These are phyloP conservation scores for Ceratitis capitata DNA, from an alignment of 1,140 invertebrate genomes.

Conservation along the genomic window DNA sequence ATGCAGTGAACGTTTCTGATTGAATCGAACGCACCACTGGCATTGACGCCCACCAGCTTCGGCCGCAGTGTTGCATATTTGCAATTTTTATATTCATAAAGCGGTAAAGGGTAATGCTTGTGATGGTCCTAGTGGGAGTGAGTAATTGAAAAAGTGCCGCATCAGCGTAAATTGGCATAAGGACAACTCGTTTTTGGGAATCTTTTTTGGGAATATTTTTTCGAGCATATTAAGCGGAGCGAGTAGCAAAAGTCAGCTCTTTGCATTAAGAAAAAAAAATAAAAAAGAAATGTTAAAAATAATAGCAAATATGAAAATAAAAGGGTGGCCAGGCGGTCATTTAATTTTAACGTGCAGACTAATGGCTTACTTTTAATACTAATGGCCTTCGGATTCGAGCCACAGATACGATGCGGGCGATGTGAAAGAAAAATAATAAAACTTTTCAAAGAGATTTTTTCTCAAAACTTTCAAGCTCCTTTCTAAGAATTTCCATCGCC, in stretches of 20 bases:
- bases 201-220: neutral
- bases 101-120: neutral
- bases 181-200: too few relatives aligned
- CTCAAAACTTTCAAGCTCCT: too few relatives aligned
- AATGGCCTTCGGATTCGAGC: too few relatives aligned
- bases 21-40: conserved; percentile 3
- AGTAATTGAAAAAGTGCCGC: conserved; percentile 28
- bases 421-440: too few relatives aligned
- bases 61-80: neutral
- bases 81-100: conserved; percentile 35
- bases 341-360: neutral
- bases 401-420: too few relatives aligned
- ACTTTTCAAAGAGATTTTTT: too few relatives aligned
- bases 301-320: too few relatives aligned
- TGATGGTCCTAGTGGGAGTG: neutral
- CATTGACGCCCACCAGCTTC: too few relatives aligned
- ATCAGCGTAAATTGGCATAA: neutral
- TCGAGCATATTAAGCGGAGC: neutral
- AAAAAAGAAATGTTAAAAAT: too few relatives aligned
- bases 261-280: neutral
- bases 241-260: neutral
- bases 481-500: too few relatives aligned
- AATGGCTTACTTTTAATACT: neutral
- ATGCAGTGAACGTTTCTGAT: conserved; percentile 21
- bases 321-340: neutral